Percentiles rank a stretch among this genome's conserved stretches.
Conservation (phyloP, 1,140 invertebrate species). For the Drosophila yakuba region DNA sequence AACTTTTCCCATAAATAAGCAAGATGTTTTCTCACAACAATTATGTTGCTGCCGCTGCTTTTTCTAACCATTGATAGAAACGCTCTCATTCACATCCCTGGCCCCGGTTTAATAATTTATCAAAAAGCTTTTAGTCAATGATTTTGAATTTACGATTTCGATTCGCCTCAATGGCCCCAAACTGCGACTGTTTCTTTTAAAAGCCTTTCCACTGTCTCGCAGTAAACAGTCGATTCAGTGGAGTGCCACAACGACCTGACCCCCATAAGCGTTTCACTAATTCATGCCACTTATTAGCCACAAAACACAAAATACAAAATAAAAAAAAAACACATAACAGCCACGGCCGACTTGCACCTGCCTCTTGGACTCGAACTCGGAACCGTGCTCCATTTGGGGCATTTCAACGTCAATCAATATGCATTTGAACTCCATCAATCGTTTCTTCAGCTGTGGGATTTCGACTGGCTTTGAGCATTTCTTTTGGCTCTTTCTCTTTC, state of each 20-base stretch:
- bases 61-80: conserved; percentile 64
- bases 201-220: conserved; percentile 58
- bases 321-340: background rate
- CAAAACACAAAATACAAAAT: conserved; percentile 28
- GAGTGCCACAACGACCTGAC: conserved; percentile 65
- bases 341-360: conserved; percentile 63
- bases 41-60: conserved; percentile 43
- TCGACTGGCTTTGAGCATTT: conserved; percentile 39
- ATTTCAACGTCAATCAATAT: conserved; percentile 83
- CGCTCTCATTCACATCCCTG: conserved; percentile 48
- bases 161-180: conserved; percentile 71
- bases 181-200: conserved; percentile 52
- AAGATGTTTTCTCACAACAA: conserved; percentile 75
- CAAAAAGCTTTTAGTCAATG: conserved; percentile 83
- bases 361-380: conserved; percentile 26
- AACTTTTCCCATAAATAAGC: conserved; percentile 68
- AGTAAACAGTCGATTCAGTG: conserved; percentile 72
- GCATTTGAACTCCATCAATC: conserved; percentile 76
- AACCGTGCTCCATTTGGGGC: conserved; percentile 74
- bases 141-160: conserved; percentile 80
- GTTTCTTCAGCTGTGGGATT: conserved; percentile 52
- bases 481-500: conserved; percentile 68
- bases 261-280: conserved; percentile 78
- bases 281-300: conserved; percentile 81
- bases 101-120: conserved; percentile 69